Percentiles rank a stretch among this genome's conserved stretches.
phyloP scores from a whole-genome alignment of 2,113 vertebrate species.

The Coptodon rendalli region DNA sequence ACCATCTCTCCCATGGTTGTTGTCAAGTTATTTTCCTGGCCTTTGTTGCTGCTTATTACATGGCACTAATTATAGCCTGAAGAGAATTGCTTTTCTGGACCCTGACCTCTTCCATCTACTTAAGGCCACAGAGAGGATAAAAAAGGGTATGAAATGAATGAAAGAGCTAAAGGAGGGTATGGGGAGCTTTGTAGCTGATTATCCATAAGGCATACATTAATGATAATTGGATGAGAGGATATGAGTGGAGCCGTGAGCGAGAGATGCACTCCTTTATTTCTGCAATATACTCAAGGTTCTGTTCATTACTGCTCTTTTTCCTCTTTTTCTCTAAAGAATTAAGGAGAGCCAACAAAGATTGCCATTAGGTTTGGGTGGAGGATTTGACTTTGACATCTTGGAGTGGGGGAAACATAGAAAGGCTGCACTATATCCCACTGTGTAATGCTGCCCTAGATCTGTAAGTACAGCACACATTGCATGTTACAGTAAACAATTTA shows the following conservation, averaged over 20 bases:
- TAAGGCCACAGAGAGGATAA: slow-evolving; percentile 46
- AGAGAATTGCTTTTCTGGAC: slow-evolving; percentile 72
- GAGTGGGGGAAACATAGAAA: slow-evolving; percentile 23
- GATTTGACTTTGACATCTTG: slow-evolving; percentile 4
- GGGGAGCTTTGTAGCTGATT: slow-evolving; percentile 67
- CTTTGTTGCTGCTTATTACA: slow-evolving; percentile 61
- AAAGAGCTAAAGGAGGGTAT: slow-evolving; percentile 24
- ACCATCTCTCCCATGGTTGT: slow-evolving; percentile 51
- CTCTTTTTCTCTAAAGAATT: slow-evolving; percentile 13
- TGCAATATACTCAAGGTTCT: slow-evolving; percentile 4
- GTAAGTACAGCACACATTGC: slow-evolving; percentile 34
- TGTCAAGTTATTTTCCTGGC: slow-evolving; percentile 53
- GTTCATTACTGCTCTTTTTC: slow-evolving; percentile 15
- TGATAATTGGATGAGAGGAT: slow-evolving; percentile 71
- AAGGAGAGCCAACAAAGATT: slow-evolving; percentile 21
- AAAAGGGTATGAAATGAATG: slow-evolving; percentile 48
- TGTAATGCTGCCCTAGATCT: slow-evolving; percentile 45
- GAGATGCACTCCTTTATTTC: slow-evolving; percentile 24
- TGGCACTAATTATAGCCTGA: slow-evolving; percentile 73
- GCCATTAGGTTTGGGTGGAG: slow-evolving; percentile 9
- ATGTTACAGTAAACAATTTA: slow-evolving; percentile 11
- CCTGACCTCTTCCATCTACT: slow-evolving; percentile 68
- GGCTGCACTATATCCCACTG: slow-evolving; percentile 1
- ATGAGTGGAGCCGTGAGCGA: slow-evolving; percentile 46
- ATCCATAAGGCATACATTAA: slow-evolving; percentile 70